Evolutionary conservation across 1,140 invertebrate species (phyloP), one percentile per base, ranked within the genome.

Genomic region (Diplogasteroides magnus): DNA sequence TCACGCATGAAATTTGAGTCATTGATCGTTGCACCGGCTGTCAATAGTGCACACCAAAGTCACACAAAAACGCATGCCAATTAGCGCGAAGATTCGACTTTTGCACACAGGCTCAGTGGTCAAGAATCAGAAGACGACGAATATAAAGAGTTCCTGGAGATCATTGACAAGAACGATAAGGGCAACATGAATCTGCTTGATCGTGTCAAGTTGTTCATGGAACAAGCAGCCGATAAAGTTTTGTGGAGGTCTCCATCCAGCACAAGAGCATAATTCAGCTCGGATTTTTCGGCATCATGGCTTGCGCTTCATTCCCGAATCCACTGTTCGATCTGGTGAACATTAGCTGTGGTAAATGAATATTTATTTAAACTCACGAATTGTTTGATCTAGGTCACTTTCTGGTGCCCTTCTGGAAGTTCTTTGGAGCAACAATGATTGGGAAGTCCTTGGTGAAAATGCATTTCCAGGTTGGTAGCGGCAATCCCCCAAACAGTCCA

Each of bases 371-470:
- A 23, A 19, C 27, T 15, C 15, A 61, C 63, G 69, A 55, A 71
- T 71, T 23, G 98, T 94, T 0, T 99, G 97, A 85, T n/a, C n/a
- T n/a, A n/a, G 97, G 97, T 13, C 94, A 98, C 85, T 98, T 97
- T 84, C 86, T 97, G 61, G 93, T 99, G 78, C 95, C 96, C 37
- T 99, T 99, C 86, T 97, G 94, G 93, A 98, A 94, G 29, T 99
- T 99, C 86, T 99, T 99, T 84, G 95, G 95, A 37, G 97, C 97
- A 64, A 99, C 96, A 0, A 86, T 99, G 0, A 90, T 99, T 71
- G 97, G 83, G 58, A 99, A 99, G 86, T 96, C 97, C 57, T 87
- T 98, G 58, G 90, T 98, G 74, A 99, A 99, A 87, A 97, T 97
- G 91, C 94, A 97, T 83, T 91, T 99, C 81, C 97, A 99, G 81